Conservation (phyloP, 2,888 invertebrate genomes). For the Lepeophtheirus nordmannii region DNA sequence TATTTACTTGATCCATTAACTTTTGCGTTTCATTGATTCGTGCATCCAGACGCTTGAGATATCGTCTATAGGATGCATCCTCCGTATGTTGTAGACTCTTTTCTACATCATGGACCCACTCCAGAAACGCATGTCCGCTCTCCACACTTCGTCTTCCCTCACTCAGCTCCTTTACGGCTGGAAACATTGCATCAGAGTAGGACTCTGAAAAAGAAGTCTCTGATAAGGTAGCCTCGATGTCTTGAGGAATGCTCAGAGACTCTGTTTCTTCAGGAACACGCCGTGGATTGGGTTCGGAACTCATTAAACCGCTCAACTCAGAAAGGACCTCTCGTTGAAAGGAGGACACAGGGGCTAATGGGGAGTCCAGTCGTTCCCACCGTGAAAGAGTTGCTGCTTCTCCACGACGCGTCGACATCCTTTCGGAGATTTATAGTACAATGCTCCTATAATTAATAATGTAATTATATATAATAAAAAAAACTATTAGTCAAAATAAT, state of each 20-base stretch:
- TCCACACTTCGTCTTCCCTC: not conserved
- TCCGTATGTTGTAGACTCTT: slow-evolving; percentile 52
- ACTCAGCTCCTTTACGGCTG: not conserved
- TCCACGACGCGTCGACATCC: not conserved
- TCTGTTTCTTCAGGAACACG: not conserved
- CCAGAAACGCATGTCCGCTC: slow-evolving; percentile 45
- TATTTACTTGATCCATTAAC: slow-evolving; percentile 50
- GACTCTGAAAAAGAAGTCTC: not conserved
- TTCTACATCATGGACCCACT: slow-evolving; percentile 58
- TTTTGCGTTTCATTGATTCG: slow-evolving; percentile 52
- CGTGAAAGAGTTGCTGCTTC: not conserved
- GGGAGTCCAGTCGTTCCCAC: not conserved
- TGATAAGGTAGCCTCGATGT: not conserved
- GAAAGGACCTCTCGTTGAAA: not conserved
- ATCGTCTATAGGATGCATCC: slow-evolving; percentile 51
- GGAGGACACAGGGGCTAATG: not conserved
- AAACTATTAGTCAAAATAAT: too few relatives aligned
- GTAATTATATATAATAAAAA: too few relatives aligned
- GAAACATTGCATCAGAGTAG: not conserved
- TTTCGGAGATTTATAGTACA: too few relatives aligned
- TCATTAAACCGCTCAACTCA: not conserved
- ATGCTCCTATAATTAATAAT: too few relatives aligned
- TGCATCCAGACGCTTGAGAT: slow-evolving; percentile 52
- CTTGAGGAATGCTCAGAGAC: not conserved
- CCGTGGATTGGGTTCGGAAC: not conserved